phyloP scores from a whole-genome alignment of 1,140 invertebrate genomes.

The Drosophila tristis region DNA sequence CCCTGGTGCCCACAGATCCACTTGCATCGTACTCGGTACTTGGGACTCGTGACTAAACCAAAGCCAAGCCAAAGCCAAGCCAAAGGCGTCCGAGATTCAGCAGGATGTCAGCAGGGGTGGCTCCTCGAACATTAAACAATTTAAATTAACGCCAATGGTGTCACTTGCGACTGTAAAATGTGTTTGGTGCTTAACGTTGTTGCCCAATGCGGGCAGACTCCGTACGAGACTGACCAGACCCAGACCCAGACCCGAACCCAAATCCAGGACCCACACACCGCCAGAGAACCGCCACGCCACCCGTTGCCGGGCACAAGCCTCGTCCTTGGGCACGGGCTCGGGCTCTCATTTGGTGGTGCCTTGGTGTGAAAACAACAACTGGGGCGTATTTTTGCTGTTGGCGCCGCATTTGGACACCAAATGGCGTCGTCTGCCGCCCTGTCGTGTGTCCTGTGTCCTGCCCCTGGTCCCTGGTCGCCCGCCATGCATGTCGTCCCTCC shows the following conservation, averaged over 20 bases:
- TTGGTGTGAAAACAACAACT: conserved; percentile 82
- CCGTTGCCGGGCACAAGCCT: neutral
- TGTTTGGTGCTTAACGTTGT: conserved; percentile 77
- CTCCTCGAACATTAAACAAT: conserved; percentile 77
- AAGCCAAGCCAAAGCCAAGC: conserved; percentile 68
- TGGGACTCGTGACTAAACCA: conserved; percentile 39
- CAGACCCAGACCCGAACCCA: conserved; percentile 10
- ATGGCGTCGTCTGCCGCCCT: conserved; percentile 70
- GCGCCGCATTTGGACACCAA: conserved; percentile 78
- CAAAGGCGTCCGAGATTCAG: conserved; percentile 62
- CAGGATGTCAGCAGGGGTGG: conserved; percentile 53
- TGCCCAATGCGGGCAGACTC: conserved; percentile 60
- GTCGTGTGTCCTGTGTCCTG: neutral
- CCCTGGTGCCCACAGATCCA: neutral
- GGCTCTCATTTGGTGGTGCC: conserved; percentile 41
- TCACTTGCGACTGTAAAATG: conserved; percentile 83
- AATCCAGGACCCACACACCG: neutral
- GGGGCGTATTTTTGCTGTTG: conserved; percentile 81
- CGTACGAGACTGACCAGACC: conserved; percentile 38
- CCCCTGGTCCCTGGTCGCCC: neutral
- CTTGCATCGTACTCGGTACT: neutral
- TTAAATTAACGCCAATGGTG: conserved; percentile 84
- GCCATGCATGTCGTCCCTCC: conserved; percentile 51
- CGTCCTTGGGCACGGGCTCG: conserved; percentile 10
- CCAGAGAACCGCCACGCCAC: too few species aligned